These are phyloP conservation scores for Chaetogeoica ovagalla DNA, from an alignment of 2,888 invertebrate species.

Conservation along the genomic window DNA sequence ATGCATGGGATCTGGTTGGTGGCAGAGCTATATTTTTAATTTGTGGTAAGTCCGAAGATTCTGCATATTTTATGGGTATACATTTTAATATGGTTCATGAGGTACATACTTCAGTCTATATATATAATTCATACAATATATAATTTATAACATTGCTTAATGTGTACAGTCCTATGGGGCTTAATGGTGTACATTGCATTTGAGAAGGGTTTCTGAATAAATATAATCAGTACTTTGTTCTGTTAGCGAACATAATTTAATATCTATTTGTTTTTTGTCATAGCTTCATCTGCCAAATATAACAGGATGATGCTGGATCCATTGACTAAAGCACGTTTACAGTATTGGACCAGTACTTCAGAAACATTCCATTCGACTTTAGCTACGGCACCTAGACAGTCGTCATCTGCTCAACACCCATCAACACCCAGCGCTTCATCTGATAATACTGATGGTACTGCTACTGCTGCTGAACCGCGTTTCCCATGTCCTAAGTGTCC, in stretches of 20 bases:
- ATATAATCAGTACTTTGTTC: neutral
- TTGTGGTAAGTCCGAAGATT: conserved; percentile 46
- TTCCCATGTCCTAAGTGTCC: conserved; percentile 55
- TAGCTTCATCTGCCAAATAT: conserved; percentile 46
- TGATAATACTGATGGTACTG: conserved; percentile 26
- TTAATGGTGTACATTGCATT: conserved; percentile 50
- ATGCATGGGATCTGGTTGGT: conserved; percentile 51
- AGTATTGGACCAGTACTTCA: conserved; percentile 53
- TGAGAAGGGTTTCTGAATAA: conserved; percentile 27
- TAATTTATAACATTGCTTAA: conserved; percentile 43
- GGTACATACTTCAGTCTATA: neutral
- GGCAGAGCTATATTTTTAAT: conserved; percentile 44
- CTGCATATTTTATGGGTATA: conserved; percentile 5
- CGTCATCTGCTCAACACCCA: conserved; percentile 25
- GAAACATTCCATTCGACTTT: conserved; percentile 50
- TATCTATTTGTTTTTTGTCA: conserved; percentile 35
- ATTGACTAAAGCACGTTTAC: conserved; percentile 54
- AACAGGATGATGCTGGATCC: conserved; percentile 50
- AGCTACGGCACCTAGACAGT: conserved; percentile 29
- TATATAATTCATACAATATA: conserved; percentile 16
- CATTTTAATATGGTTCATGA: conserved; percentile 9
- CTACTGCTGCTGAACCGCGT: conserved; percentile 48
- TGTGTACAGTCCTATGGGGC: conserved; percentile 34
- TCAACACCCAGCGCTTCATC: conserved; percentile 4
- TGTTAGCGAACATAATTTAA: conserved; percentile 12